phyloP scores from a whole-genome alignment of 2,113 vertebrate species.

The Camelus bactrianus region DNA sequence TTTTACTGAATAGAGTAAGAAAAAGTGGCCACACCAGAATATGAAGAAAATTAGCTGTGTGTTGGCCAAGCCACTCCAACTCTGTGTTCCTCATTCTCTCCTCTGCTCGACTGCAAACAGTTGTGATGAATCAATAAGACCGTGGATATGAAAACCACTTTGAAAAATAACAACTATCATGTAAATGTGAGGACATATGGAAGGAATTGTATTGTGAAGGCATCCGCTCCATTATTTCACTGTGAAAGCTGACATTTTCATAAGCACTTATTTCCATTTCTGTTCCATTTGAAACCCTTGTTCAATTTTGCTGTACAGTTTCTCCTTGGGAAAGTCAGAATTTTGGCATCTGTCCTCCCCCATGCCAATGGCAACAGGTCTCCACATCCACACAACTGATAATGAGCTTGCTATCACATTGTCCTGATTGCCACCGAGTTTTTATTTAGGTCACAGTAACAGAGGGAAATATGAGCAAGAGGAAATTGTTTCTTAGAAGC shows the following conservation, averaged over 20 bases:
- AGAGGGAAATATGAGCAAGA: neutral
- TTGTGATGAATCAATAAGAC: neutral
- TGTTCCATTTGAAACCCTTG: neutral
- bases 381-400: neutral
- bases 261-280: neutral
- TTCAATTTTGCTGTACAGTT: neutral
- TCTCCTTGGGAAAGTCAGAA: neutral
- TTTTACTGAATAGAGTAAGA: neutral
- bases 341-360: neutral
- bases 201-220: neutral
- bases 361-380: neutral
- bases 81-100: neutral
- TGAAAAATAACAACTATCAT: neutral
- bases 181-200: neutral
- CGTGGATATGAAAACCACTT: neutral
- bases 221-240: neutral
- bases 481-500: neutral
- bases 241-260: neutral
- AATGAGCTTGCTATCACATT: slow-evolving; percentile 40
- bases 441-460: slow-evolving; percentile 50
- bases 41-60: neutral
- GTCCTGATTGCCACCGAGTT: slow-evolving; percentile 12
- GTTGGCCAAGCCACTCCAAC: neutral
- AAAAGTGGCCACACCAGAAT: neutral
- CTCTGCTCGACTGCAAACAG: neutral